phyloP scores from a whole-genome alignment of 1,140 invertebrate species.

The Pseudomyrmex flavicornis region DNA sequence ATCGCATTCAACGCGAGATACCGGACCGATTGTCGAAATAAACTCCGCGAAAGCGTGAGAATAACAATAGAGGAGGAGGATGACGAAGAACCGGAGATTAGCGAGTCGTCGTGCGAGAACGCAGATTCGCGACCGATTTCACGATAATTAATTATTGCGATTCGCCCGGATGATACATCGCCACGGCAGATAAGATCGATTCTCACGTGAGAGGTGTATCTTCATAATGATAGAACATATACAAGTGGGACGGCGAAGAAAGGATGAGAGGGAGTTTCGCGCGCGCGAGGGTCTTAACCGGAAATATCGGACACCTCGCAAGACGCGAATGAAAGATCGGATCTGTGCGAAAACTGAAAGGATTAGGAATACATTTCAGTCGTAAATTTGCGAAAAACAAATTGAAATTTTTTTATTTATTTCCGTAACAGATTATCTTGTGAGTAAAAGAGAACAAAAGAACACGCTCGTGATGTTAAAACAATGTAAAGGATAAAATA shows the following conservation, averaged over 20 bases:
- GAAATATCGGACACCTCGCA: background rate
- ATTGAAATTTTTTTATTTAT: too few relatives aligned
- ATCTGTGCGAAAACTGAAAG: too few relatives aligned
- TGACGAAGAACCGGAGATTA: background rate
- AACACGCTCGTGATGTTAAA: too few relatives aligned
- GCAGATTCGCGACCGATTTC: constrained; percentile 18
- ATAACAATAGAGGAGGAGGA: background rate
- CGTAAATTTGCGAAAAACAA: too few relatives aligned
- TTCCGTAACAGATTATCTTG: too few relatives aligned
- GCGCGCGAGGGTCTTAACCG: background rate
- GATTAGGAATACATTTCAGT: too few relatives aligned
- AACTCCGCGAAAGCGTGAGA: background rate
- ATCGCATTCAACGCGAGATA: background rate
- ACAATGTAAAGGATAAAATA: too few relatives aligned
- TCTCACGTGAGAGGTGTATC: constrained; percentile 24
- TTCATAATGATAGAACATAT: constrained; percentile 21
- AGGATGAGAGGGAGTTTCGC: constrained; percentile 19
- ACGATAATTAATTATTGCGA: constrained; percentile 51
- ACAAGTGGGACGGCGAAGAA: background rate
- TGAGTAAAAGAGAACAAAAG: too few relatives aligned
- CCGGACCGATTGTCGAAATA: background rate
- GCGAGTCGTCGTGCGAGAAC: constrained; percentile 11
- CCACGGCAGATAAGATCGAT: constrained; percentile 52
- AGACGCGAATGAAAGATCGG: too few relatives aligned
- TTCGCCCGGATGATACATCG: constrained; percentile 35